Evolutionary conservation across 1,140 invertebrate genomes (phyloP), one percentile per base, ranked within the genome.

Genomic region (Drosophila lacteicornis): DNA sequence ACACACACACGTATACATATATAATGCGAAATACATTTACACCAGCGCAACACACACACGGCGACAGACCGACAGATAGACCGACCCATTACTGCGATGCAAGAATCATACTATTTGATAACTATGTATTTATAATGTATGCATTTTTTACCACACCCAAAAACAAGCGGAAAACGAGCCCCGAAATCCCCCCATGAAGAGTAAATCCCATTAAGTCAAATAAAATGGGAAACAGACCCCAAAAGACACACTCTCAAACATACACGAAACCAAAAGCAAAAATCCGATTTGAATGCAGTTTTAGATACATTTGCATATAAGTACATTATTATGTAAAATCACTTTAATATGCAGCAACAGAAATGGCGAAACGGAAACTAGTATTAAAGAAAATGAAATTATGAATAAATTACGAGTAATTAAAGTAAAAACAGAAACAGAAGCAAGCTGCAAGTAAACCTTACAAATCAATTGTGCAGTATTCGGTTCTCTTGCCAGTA

Each of bases 71-170:
- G 36, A 45, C 59, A 17, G 36, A n/a, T 5, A 50, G 59, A 50
- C 43, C 71, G 15, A 80, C 58, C 46, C 38, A 46, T 17, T 73
- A 22, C 66, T 25, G 61, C 42, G 59, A 59, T 55, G 62, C 63
- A 75, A 47, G 22, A 61, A 70, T 70, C 73, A 82, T 75, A 80
- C 84, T 88, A 90, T 91, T 91, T 91, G 87, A 91, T 91, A 91
- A 91, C 87, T 91, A 91, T 91, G 83, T 91, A 91, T 91, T 91
- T 91, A 91, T 91, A 83, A 87, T 86, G 87, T 91, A 91, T 91
- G 87, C 77, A 87, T 83, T 91, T 91, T 91, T 91, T 91, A 90
- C 84, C 74, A 79, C 53, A 88, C 77, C 59, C 57, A 49, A 86
- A 62, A 80, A 53, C 27, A 75, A 65, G 46, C 63, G 74, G 60